Percentiles rank a stretch among this genome's conserved stretches.
Evolutionary conservation across 2,888 invertebrate species (phyloP).

Genomic region (Bursaphelenchus okinawaensis): DNA sequence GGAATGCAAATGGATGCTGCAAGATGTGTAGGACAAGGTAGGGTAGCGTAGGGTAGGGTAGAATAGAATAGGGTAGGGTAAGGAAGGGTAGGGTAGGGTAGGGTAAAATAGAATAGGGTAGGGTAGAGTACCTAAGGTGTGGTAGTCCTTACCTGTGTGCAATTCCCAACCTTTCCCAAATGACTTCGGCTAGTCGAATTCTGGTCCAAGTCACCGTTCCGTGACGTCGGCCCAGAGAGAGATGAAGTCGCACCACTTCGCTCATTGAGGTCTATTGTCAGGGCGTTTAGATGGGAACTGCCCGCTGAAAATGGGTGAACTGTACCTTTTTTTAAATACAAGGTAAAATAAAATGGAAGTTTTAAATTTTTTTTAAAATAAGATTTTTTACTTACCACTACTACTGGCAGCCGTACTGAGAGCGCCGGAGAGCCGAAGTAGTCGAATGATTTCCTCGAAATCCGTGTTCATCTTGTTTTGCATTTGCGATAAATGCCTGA

Average conservation of each 20-base stretch:
- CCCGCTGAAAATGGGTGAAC: not conserved
- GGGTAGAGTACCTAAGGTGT: too few relatives aligned
- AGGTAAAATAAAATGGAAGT: too few relatives aligned
- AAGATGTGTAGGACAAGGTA: too few relatives aligned
- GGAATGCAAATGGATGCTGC: too few relatives aligned
- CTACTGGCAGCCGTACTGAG: not conserved
- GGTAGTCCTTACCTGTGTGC: not conserved
- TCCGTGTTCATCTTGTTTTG: conserved; percentile 72
- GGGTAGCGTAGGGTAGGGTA: too few relatives aligned
- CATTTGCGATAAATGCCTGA: conserved; percentile 64
- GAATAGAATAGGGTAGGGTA: too few relatives aligned
- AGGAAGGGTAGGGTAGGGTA: too few relatives aligned
- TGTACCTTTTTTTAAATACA: too few relatives aligned
- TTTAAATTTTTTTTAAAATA: not conserved
- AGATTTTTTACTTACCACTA: conserved; percentile 4
- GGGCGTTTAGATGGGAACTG: not conserved
- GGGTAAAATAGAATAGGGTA: too few relatives aligned
- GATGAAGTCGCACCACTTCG: not conserved
- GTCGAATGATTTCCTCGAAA: conserved; percentile 66
- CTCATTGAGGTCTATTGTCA: not conserved
- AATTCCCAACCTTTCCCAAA: not conserved
- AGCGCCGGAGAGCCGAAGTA: conserved; percentile 8
- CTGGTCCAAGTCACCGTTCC: not conserved
- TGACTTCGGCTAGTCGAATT: not conserved
- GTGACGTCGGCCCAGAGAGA: not conserved